These are phyloP conservation scores for Vulpes lagopus DNA, from an alignment of 2,113 vertebrate species.

Conservation along the genomic window DNA sequence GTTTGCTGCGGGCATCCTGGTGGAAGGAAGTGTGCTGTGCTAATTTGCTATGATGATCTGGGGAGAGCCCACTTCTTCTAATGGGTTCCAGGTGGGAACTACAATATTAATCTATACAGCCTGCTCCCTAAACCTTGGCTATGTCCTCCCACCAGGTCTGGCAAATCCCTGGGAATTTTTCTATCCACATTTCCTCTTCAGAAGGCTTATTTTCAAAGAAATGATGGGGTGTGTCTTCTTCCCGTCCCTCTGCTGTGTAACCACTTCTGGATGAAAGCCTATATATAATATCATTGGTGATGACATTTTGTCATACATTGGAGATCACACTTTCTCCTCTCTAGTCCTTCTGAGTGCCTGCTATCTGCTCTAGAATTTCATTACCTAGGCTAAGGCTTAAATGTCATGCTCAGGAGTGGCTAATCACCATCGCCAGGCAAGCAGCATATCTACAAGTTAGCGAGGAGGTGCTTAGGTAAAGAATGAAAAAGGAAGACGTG, in stretches of 20 bases:
- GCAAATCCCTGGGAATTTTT: neutral
- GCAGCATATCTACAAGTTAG: neutral
- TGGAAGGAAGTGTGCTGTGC: neutral
- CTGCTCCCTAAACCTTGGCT: neutral
- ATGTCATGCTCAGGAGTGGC: neutral
- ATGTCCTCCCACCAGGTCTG: neutral
- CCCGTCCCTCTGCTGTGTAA: neutral
- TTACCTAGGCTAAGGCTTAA: neutral
- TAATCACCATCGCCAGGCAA: neutral
- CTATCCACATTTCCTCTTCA: neutral
- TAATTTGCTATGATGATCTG: neutral
- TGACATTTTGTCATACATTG: neutral
- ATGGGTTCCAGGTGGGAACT: neutral
- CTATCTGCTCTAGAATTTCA: constrained; percentile 7
- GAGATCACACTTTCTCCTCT: neutral
- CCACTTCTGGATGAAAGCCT: neutral
- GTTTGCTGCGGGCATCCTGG: neutral
- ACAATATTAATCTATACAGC: rapidly evolving
- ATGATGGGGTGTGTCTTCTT: neutral
- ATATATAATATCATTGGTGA: neutral
- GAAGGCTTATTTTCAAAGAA: neutral
- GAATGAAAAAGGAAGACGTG: neutral
- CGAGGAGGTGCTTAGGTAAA: neutral
- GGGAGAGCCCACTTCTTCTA: neutral
- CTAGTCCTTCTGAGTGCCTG: neutral